phyloP scores from a whole-genome alignment of 2,888 invertebrate species.

The Griposia aprilina region DNA sequence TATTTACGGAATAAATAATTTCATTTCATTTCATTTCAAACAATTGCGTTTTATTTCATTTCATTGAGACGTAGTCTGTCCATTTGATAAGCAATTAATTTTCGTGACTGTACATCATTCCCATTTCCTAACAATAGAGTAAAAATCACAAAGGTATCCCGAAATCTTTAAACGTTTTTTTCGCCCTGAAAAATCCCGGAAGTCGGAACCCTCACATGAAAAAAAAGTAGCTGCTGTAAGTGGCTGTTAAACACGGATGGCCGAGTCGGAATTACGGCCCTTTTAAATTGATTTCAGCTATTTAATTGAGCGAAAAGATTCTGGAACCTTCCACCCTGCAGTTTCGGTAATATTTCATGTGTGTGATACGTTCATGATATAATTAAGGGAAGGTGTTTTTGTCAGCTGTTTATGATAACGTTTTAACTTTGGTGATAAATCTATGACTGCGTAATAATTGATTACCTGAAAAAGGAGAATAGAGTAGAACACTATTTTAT shows the following conservation, averaged over 20 bases:
- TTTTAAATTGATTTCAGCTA: conserved; percentile 66
- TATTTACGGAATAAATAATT: not conserved
- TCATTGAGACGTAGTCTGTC: not conserved
- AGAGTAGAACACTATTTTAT: no score
- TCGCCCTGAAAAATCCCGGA: conserved; percentile 39
- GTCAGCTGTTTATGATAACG: not conserved
- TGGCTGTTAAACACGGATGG: conserved; percentile 64
- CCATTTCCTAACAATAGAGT: not conserved
- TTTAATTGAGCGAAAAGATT: conserved; percentile 65
- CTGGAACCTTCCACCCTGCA: conserved; percentile 31
- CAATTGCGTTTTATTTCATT: not conserved
- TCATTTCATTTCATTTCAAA: not conserved
- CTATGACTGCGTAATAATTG: not conserved
- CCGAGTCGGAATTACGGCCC: conserved; percentile 59
- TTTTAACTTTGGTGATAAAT: not conserved
- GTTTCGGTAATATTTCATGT: conserved; percentile 44
- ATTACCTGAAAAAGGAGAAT: not conserved
- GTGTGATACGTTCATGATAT: conserved; percentile 4
- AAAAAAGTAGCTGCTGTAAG: conserved; percentile 54
- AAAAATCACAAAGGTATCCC: conserved; percentile 1
- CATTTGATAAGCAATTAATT: not conserved
- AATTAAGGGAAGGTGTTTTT: not conserved
- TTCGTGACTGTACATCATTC: not conserved
- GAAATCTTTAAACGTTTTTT: conserved; percentile 30
- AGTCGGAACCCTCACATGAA: conserved; percentile 47